Base-by-base conservation (phyloP, 1,140 invertebrate species). In the Euwallacea similis region DNA sequence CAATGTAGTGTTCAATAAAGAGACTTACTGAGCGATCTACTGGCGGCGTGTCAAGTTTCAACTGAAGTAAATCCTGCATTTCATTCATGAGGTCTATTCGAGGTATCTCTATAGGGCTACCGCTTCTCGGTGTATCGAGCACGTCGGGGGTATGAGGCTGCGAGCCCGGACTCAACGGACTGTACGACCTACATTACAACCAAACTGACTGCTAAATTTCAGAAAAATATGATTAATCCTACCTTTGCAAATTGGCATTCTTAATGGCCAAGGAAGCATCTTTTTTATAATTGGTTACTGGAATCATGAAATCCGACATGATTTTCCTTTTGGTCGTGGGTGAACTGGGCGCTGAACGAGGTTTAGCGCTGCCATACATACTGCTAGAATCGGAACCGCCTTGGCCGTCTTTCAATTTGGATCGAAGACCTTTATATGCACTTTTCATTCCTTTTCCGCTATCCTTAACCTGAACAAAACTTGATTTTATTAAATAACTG, bases 391-490 rank as follows among this genome's bases (percentile, higher is more conserved):
- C 76, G 75, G 77, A 81, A 56, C 82, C 84, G 2, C 46, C 21
- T 2, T 16, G 42, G 11, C 54, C 62, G 58, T 87, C 84, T 66
- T 83, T 83, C 63, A 85, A 76, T 81, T 88, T 88, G 75, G 87
- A 90, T 76, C 89, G 87, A 58, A 93, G 82, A 42, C 89, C 91
- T 82, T 91, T 91, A 74, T 91, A 91, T 9, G 87, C 90, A 63
- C 88, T 90, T 76, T 88, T 88, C 74, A 91, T 86, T 71, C 88
- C 88, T 81, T 90, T 91, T 2, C 91, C 89, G 71, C 88, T 86
- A 79, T 91, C 90, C 83, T 91, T 92, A 2, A 93, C 89, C 90
- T 92, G 15, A 33, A 33, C 33, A 42, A 10, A 54, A 16, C 10
- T 41, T 60, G 41, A 16, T 60, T 16, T 60, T 60, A 7, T 42